Percentiles rank a stretch among this genome's conserved stretches.
These are phyloP conservation scores for Coregonus ussuriensis DNA, from an alignment of 2,797 vertebrate genomes.

Conservation along the genomic window DNA sequence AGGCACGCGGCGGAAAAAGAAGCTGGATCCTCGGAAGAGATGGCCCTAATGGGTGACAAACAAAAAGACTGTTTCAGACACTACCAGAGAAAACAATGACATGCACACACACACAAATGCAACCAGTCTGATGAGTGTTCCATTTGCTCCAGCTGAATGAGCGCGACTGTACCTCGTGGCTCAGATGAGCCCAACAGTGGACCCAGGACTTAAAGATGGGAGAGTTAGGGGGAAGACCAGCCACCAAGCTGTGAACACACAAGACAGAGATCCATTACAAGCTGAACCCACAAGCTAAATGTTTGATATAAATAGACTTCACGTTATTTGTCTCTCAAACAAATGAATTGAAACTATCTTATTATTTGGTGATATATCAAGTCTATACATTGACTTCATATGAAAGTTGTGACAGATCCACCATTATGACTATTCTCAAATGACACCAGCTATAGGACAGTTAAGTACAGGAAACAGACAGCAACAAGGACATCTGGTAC, in stretches of 20 bases:
- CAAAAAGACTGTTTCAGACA: neutral
- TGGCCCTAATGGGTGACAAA: conserved; percentile 71
- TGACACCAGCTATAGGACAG: too few species aligned
- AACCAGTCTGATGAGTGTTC: neutral
- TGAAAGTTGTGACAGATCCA: too few species aligned
- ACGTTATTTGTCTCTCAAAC: too few species aligned
- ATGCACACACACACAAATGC: neutral
- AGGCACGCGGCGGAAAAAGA: conserved; percentile 85
- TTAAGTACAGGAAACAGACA: too few species aligned
- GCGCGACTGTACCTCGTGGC: conserved; percentile 69
- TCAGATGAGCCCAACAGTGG: conserved; percentile 86
- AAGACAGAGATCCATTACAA: neutral
- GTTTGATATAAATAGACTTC: too few species aligned
- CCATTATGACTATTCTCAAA: too few species aligned
- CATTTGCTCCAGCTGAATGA: neutral
- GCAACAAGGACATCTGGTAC: too few species aligned
- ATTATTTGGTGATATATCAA: too few species aligned
- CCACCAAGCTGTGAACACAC: conserved; percentile 75
- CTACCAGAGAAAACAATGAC: neutral
- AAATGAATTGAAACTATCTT: too few species aligned
- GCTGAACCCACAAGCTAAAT: neutral
- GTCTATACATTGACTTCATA: too few species aligned
- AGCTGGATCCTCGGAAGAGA: conserved; percentile 87
- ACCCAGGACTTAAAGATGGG: conserved; percentile 84
- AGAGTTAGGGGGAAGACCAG: conserved; percentile 81